phyloP scores from a whole-genome alignment of 2,797 vertebrate species.

The Lindbergichthys nudifrons region DNA sequence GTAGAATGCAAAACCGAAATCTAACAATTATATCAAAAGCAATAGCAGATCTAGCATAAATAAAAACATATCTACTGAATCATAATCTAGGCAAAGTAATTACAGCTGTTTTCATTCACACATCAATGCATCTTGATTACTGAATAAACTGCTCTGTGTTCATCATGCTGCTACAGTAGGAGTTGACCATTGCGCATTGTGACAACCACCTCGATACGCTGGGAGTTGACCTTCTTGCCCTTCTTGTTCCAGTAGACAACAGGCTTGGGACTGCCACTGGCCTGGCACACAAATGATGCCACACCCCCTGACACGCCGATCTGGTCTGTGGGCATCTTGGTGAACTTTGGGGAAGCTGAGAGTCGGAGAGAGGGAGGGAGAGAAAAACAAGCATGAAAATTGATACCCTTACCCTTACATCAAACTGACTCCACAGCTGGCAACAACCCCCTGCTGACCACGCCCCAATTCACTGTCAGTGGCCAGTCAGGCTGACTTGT shows the following conservation, averaged over 20 bases:
- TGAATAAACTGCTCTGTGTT: slow-evolving; percentile 16
- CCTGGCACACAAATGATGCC: slow-evolving; percentile 98
- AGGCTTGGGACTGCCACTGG: slow-evolving; percentile 93
- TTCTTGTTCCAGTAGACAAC: slow-evolving; percentile 98
- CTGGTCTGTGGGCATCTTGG: slow-evolving; percentile 94
- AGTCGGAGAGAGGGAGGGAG: background rate
- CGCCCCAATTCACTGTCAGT: slow-evolving; percentile 62
- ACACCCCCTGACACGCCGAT: slow-evolving; percentile 97
- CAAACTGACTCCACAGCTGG: slow-evolving; percentile 21
- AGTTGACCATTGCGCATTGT: slow-evolving; percentile 72
- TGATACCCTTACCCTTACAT: slow-evolving; percentile 35
- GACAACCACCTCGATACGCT: slow-evolving; percentile 96
- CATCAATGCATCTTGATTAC: background rate
- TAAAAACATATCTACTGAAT: background rate
- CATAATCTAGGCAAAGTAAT: background rate
- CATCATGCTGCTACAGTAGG: slow-evolving; percentile 22
- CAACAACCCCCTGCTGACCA: slow-evolving; percentile 49
- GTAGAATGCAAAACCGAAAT: background rate
- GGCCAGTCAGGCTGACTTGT: slow-evolving; percentile 59
- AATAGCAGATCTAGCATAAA: background rate
- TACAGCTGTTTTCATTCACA: background rate
- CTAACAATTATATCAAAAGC: background rate
- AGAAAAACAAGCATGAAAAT: slow-evolving; percentile 21
- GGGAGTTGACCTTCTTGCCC: slow-evolving; percentile 98
- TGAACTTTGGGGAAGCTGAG: slow-evolving; percentile 85